Conservation (phyloP, 2,888 invertebrate species). For the Metellina segmentata region DNA sequence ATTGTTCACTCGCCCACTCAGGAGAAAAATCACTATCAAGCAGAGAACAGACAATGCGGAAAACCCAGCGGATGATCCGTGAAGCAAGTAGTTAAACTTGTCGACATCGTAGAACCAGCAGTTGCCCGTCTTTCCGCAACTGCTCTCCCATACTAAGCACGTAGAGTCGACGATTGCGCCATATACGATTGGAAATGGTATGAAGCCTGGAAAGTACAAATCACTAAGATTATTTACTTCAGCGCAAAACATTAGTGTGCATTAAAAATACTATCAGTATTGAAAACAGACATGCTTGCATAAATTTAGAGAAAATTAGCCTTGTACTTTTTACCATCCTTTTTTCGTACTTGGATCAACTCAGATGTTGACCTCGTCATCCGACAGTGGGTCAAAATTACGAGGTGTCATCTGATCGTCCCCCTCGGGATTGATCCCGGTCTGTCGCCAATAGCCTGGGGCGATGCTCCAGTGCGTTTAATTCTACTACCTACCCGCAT, state of each 20-base stretch:
- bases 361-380: too few species aligned
- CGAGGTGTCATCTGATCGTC: too few species aligned
- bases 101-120: conserved; percentile 86
- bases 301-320: not conserved
- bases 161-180: conserved; percentile 87
- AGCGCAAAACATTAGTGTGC: not conserved
- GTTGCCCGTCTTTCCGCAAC: conserved; percentile 85
- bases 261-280: not conserved
- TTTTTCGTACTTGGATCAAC: too few species aligned
- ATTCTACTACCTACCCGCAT: too few species aligned
- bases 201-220: conserved; percentile 80
- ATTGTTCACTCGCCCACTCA: conserved; percentile 15
- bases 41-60: conserved; percentile 83
- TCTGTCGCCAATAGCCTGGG: too few species aligned
- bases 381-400: too few species aligned
- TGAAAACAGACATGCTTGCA: not conserved
- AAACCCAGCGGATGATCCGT: conserved; percentile 83
- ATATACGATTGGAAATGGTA: conserved; percentile 87
- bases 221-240: not conserved
- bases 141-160: conserved; percentile 86
- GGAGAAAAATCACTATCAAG: not conserved
- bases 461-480: too few species aligned
- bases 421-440: too few species aligned
- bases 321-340: not conserved
- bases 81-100: conserved; percentile 84